A percentile compares a stretch with the other conserved stretches of the same genome.
Conservation (phyloP, 1,140 invertebrate species). For the Drosophila prosaltans region DNA sequence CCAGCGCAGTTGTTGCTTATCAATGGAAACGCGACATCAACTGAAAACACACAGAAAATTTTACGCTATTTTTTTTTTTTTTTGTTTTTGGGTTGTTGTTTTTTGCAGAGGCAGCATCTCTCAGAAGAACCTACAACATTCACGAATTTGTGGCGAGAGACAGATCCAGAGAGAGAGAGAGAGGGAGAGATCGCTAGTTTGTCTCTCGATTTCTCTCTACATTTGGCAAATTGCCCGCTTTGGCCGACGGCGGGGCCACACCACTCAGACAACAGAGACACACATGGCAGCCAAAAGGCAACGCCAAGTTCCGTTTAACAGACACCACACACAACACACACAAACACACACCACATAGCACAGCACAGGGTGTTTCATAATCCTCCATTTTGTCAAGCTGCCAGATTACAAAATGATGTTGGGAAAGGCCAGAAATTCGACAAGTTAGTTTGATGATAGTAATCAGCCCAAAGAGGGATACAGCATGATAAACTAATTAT, state of each 20-base stretch:
- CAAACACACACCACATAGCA: neutral
- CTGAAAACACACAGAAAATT: conserved; percentile 32
- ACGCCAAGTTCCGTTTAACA: conserved; percentile 51
- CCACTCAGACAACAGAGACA: conserved; percentile 51
- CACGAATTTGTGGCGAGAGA: neutral
- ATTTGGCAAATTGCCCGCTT: conserved; percentile 54
- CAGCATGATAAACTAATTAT: conserved; percentile 2
- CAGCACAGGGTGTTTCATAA: conserved; percentile 50
- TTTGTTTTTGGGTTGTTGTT: neutral
- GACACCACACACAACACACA: neutral
- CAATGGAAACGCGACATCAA: conserved; percentile 68
- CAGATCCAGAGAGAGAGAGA: conserved; percentile 20
- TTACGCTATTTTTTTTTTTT: conserved; percentile 6
- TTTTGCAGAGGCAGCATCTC: conserved; percentile 46
- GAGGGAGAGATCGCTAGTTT: conserved; percentile 18
- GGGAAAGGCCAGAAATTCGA: conserved; percentile 67
- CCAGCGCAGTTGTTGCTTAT: conserved; percentile 56
- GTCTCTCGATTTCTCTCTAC: neutral
- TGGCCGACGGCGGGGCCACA: conserved; percentile 36
- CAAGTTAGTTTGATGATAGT: conserved; percentile 5
- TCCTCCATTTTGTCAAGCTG: conserved; percentile 60
- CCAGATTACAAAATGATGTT: conserved; percentile 72
- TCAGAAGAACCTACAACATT: conserved; percentile 13
- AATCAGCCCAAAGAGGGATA: neutral
- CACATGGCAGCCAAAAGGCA: conserved; percentile 54